Evolutionary conservation across 2,113 vertebrate genomes (phyloP).

Genomic region (Tragelaphus imberbis): DNA sequence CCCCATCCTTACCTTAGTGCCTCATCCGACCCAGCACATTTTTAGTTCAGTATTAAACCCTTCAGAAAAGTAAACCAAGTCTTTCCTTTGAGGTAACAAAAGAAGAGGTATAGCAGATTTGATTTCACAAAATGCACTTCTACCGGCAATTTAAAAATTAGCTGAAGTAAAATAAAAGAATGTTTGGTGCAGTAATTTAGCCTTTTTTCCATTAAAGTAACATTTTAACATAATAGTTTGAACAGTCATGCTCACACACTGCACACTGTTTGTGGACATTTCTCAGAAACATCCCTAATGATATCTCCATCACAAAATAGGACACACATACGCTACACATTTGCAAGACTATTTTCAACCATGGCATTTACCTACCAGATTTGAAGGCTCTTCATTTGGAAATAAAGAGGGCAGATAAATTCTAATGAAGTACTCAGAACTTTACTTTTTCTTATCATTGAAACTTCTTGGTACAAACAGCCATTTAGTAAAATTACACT

Average conservation of each 20-base stretch:
- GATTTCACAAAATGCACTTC: not conserved
- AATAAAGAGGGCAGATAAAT: not conserved
- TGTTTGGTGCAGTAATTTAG: not conserved
- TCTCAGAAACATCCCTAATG: not conserved
- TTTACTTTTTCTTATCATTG: not conserved
- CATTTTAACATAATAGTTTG: not conserved
- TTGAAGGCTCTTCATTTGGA: not conserved
- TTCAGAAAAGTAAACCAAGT: not conserved
- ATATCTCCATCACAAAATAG: not conserved
- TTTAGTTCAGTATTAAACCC: not conserved
- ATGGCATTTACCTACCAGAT: not conserved
- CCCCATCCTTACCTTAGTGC: not conserved
- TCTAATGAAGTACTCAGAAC: not conserved
- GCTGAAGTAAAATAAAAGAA: not conserved
- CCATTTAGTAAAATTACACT: not conserved
- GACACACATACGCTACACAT: not conserved
- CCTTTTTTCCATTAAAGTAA: not conserved
- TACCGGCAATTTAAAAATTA: not conserved
- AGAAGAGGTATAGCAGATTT: not conserved
- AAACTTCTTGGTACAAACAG: not conserved
- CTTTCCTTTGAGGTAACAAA: not conserved
- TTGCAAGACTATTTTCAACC: not conserved
- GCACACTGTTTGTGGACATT: not conserved
- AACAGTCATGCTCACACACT: not conserved
- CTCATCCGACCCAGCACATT: not conserved